A percentile compares a stretch with the other conserved stretches of the same genome.
These are phyloP conservation scores for Neopelma chrysocephalum DNA, from an alignment of 2,797 vertebrate genomes.

Conservation along the genomic window DNA sequence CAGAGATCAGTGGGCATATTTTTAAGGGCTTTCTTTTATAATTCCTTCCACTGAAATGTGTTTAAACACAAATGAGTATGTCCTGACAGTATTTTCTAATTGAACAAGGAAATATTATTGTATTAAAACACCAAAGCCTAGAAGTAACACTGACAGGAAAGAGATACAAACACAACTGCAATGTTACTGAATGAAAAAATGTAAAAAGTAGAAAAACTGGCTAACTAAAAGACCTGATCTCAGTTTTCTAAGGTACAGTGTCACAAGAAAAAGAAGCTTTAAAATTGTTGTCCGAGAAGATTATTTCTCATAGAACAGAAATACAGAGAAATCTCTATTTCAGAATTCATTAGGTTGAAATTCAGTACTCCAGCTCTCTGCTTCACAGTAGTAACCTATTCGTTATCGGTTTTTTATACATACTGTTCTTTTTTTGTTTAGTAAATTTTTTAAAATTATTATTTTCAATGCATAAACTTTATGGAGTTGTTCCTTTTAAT, in stretches of 20 bases:
- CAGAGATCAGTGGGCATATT: not conserved
- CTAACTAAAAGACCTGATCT: not conserved
- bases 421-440: not conserved
- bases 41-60: not conserved
- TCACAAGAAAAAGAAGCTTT: not conserved
- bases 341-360: not conserved
- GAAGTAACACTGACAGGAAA: not conserved
- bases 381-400: not conserved
- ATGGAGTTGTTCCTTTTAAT: not conserved
- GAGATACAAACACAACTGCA: not conserved
- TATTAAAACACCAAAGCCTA: not conserved
- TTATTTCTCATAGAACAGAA: not conserved
- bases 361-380: not conserved
- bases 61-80: slow-evolving; percentile 10
- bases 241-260: not conserved
- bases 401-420: not conserved
- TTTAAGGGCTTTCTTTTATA: not conserved
- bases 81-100: slow-evolving; percentile 8
- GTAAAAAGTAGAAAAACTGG: not conserved
- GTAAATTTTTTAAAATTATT: not conserved
- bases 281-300: not conserved
- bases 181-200: not conserved
- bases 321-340: not conserved
- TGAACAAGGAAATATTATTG: not conserved
- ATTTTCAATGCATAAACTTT: not conserved